phyloP scores from a whole-genome alignment of 2,888 invertebrate genomes.

The Mythimna impura region DNA sequence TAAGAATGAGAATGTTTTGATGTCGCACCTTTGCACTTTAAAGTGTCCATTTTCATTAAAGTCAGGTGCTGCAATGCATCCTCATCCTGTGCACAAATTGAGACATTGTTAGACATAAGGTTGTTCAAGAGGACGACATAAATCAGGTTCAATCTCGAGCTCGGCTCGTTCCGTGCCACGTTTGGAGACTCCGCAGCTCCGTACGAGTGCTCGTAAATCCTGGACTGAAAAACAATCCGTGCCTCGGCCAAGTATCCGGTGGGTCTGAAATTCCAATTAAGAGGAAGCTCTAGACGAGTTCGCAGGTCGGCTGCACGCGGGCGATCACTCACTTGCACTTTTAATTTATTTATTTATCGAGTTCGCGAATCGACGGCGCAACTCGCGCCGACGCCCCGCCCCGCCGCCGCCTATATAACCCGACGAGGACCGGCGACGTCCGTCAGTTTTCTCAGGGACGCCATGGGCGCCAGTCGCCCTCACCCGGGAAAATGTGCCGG shows the following conservation, averaged over 20 bases:
- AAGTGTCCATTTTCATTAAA: constrained; percentile 26
- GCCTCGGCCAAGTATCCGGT: constrained; percentile 74
- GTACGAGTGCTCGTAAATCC: constrained; percentile 71
- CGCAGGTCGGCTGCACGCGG: constrained; percentile 84
- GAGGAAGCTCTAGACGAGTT: constrained; percentile 82
- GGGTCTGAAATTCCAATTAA: constrained; percentile 87
- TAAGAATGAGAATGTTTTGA: constrained; percentile 27
- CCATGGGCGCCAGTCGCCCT: constrained; percentile 81
- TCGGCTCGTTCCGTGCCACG: constrained; percentile 66
- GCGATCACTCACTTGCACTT: constrained; percentile 91
- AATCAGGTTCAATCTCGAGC: constrained; percentile 73
- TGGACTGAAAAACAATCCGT: constrained; percentile 77
- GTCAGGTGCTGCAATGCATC: constrained; percentile 28
- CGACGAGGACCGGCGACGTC: constrained; percentile 80
- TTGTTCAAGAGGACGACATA: constrained; percentile 68
- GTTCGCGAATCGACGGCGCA: constrained; percentile 90
- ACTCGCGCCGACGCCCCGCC: constrained; percentile 87
- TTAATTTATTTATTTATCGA: constrained; percentile 91
- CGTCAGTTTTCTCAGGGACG: constrained; percentile 88
- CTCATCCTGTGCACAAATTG: constrained; percentile 57
- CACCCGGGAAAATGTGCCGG: constrained; percentile 79
- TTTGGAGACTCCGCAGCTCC: constrained; percentile 64
- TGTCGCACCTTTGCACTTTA: constrained; percentile 20
- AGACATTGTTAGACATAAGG: constrained; percentile 64
- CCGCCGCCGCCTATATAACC: constrained; percentile 85